phyloP scores from a whole-genome alignment of 2,888 invertebrate species.

The Drosophila maculinotata region DNA sequence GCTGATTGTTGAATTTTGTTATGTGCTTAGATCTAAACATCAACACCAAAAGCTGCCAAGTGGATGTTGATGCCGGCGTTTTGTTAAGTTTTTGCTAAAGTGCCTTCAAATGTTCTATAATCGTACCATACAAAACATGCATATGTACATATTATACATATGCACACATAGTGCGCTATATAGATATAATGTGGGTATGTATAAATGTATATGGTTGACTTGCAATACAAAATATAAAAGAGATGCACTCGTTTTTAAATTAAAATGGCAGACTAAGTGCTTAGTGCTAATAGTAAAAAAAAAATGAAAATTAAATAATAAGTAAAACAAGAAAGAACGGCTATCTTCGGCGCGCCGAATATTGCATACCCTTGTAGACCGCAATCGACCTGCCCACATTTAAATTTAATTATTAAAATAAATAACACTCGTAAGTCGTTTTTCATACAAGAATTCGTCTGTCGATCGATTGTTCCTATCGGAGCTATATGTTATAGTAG shows the following conservation, averaged over 20 bases:
- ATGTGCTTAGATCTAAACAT: slow-evolving; percentile 7
- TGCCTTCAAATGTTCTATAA: slow-evolving; percentile 1
- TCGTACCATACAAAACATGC: not conserved
- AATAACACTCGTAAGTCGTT: no score
- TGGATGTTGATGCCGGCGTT: slow-evolving; percentile 8
- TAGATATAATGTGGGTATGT: not conserved
- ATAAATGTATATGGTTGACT: slow-evolving; percentile 17
- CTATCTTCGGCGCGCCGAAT: no score
- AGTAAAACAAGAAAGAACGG: no score
- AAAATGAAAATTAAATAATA: slow-evolving; percentile 36
- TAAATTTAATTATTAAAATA: no score
- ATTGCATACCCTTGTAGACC: no score
- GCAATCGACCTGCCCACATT: no score
- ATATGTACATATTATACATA: slow-evolving; percentile 6
- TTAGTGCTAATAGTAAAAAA: slow-evolving; percentile 4
- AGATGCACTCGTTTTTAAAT: slow-evolving; percentile 33
- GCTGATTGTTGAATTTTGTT: slow-evolving; percentile 8
- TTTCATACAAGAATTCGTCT: no score
- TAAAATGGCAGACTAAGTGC: slow-evolving; percentile 32
- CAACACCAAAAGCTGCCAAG: slow-evolving; percentile 11
- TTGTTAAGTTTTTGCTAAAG: slow-evolving; percentile 38
- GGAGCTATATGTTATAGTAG: no score
- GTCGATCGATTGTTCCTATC: no score
- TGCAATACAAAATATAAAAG: slow-evolving; percentile 39
- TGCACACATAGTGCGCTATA: not conserved